phyloP scores from a whole-genome alignment of 2,113 vertebrate species.

The Bagarius yarrelli region DNA sequence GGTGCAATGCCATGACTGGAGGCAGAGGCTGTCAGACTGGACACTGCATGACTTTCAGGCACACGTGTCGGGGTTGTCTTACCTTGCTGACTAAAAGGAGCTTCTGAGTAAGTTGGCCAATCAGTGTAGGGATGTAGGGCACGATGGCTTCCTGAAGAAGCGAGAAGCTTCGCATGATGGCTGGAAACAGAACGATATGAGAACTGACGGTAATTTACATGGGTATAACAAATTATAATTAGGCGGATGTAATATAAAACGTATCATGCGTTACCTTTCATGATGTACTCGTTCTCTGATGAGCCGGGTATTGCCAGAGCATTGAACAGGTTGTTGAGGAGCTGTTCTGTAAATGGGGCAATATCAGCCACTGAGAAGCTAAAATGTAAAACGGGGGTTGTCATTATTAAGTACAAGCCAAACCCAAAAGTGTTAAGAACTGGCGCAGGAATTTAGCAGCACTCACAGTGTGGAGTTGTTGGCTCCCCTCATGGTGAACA shows the following conservation, averaged over 20 bases:
- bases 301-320: conserved; percentile 89
- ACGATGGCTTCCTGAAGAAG: conserved; percentile 95
- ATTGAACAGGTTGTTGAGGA: conserved; percentile 95
- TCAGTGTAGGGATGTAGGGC: conserved; percentile 92
- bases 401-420: not conserved
- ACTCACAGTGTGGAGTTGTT: conserved; percentile 86
- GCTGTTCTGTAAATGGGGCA: conserved; percentile 87
- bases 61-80: conserved; percentile 28
- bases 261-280: conserved; percentile 82
- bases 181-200: conserved; percentile 66
- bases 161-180: conserved; percentile 98
- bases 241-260: too few relatives aligned
- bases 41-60: conserved; percentile 6
- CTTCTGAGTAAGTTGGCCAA: conserved; percentile 94
- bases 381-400: conserved; percentile 47
- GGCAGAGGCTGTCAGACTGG: conserved; percentile 39
- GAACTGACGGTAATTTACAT: not conserved
- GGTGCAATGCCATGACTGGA: conserved; percentile 30
- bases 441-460: not conserved
- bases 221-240: not conserved
- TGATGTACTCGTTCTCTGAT: conserved; percentile 97
- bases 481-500: conserved; percentile 94
- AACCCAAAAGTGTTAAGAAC: not conserved
- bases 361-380: conserved; percentile 91
- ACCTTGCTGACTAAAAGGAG: conserved; percentile 97